Base-by-base conservation (phyloP, 1,140 invertebrate genomes). In the Drosophila mayri region DNA sequence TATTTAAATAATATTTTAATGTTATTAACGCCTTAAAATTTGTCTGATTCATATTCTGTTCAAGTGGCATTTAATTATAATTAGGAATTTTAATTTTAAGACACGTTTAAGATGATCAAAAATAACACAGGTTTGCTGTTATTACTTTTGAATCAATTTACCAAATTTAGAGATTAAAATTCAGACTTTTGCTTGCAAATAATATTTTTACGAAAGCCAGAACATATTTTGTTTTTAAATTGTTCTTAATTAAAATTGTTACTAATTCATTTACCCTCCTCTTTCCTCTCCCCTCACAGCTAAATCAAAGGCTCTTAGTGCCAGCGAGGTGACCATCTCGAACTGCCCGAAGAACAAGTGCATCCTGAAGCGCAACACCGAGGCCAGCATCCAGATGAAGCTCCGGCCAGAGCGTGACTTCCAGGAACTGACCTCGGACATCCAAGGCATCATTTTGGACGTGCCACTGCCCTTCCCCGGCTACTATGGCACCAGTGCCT, bases 391-490 rank as follows among this genome's bases (percentile, higher is more conserved):
- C 44, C 87, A 93, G 22, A 93, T 95, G 43, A 94, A 93, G 57
- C 94, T 96, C 37, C 93, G 91, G 40, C 94, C 95, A 72, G 93
- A 94, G 4, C 81, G 88, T 7, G 93, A 95, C 57, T 81, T 94
- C 16, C 71, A 91, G 14, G 91, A 72, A 1, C 41, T 95, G 38
- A 93, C 47, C 4, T 95, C 94, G n/a, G 90, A 93, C 7, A 96
- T 97, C 3, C 88, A 90, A 64, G 96, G 95, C 0, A 92, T 93
- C 1, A 93, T 96, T 16, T 77, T 94, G 8, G 94, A 94, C 1
- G 82, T 96, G 6, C 92, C 94, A 0, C 82, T 97, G 58, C 96
- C 96, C 0, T 97, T 97, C 85, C 92, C 96, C 9, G 96, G 96
- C 32, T 95, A 96, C 2, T 96, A 97, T 76, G 95, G 95, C n/a